These are phyloP conservation scores for Sapayoa aenigma DNA, from an alignment of 2,113 vertebrate species.

Conservation along the genomic window DNA sequence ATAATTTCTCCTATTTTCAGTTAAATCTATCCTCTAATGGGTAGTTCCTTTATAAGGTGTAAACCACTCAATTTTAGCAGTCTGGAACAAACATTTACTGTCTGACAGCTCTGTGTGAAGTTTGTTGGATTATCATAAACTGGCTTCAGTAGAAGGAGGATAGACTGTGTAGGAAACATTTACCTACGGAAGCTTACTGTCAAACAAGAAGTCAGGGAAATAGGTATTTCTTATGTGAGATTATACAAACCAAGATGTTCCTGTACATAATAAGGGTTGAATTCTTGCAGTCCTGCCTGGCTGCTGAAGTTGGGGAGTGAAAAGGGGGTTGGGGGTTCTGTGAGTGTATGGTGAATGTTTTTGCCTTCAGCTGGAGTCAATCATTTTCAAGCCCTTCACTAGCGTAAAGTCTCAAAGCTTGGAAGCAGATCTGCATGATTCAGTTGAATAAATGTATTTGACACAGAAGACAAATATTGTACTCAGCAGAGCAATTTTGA, in stretches of 20 bases:
- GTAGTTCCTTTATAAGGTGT: neutral
- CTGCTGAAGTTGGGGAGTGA: neutral
- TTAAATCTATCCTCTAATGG: neutral
- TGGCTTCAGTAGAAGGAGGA: neutral
- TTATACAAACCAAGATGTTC: neutral
- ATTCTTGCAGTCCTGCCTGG: neutral
- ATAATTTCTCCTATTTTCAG: neutral
- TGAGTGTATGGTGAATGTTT: neutral
- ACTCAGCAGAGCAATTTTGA: constrained; percentile 59
- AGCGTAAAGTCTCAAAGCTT: constrained; percentile 30
- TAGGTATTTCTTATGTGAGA: neutral
- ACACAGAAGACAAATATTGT: constrained; percentile 62
- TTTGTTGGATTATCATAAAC: neutral
- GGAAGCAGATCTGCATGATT: constrained; percentile 16
- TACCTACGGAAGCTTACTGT: neutral
- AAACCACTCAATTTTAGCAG: neutral
- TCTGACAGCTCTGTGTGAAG: neutral
- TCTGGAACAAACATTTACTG: neutral
- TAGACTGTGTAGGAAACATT: neutral
- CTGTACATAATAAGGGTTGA: neutral
- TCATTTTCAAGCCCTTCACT: constrained; percentile 27
- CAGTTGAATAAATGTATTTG: constrained; percentile 60
- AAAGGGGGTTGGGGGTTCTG: neutral
- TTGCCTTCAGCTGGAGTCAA: neutral
- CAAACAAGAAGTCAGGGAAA: neutral